Evolutionary conservation across 2,888 invertebrate species (phyloP).

Genomic region (Lissonota sp.): DNA sequence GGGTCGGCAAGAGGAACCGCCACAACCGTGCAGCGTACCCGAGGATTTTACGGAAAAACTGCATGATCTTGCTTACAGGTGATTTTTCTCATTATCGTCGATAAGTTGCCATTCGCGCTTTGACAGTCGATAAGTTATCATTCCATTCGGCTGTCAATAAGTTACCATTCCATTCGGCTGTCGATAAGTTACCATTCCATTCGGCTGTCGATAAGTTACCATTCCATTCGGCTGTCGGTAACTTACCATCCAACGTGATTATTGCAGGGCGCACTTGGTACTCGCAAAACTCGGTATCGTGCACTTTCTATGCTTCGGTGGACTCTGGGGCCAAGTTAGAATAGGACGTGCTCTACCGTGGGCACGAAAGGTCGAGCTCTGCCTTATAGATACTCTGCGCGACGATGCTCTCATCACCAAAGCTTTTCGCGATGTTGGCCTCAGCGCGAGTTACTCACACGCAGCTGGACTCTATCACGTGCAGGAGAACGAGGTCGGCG

Average conservation of each 20-base stretch:
- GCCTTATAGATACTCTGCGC: slow-evolving; percentile 83
- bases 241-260: not conserved
- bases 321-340: slow-evolving; percentile 86
- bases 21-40: slow-evolving; percentile 78
- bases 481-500: slow-evolving; percentile 76
- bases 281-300: slow-evolving; percentile 83
- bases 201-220: too few species aligned
- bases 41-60: slow-evolving; percentile 78
- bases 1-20: slow-evolving; percentile 75
- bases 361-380: slow-evolving; percentile 85
- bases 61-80: slow-evolving; percentile 77
- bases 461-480: slow-evolving; percentile 85
- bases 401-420: slow-evolving; percentile 84
- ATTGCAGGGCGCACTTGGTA: slow-evolving; percentile 81
- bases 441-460: slow-evolving; percentile 84
- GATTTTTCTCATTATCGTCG: not conserved
- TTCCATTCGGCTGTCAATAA: not conserved
- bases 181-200: too few species aligned
- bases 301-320: slow-evolving; percentile 86
- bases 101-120: not conserved
- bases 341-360: slow-evolving; percentile 85
- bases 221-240: not conserved
- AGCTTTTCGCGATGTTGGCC: slow-evolving; percentile 83
- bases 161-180: too few species aligned
- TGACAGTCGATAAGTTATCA: not conserved